Evolutionary conservation across 2,113 vertebrate species (phyloP), one percentile per base, ranked within the genome.

Genomic region (Atherinomorus stipes): DNA sequence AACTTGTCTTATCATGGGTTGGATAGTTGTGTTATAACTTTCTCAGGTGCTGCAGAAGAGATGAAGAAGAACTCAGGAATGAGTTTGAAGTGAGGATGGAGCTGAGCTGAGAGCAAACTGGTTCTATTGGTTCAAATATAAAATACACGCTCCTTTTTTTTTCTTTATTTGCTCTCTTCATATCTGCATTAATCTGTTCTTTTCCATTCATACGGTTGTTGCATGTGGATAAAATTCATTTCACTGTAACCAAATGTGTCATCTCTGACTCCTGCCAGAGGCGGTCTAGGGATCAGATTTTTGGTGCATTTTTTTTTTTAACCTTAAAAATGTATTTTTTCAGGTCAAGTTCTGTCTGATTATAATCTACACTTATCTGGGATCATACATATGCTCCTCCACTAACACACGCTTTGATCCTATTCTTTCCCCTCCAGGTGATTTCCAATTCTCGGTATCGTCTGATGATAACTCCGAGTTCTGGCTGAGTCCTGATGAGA

Each of bases 401-500:
- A 37, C 67, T 69, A 45, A 62, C 40, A 44, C 56, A 63, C 19
- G 8, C 64, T 76, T 68, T 83, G 45, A 73, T 90, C 40, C 40
- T 83, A 31, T 83, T 71, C 72, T 38, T 50, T 16, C 15, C 52
- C 71, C 78, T 25, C 0, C 80, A 99, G 98, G 96, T 37, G 97
- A 99, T 34, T 96, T 98, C 93, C 98, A 99, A 94, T 99, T 99
- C 89, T 97, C 97, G 0, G 95, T 99, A 81, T 97, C 98, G 0
- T 99, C 98, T 0, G 98, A 99, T 25, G 98, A 99, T 93, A 99
- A 99, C 80, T 98, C 98, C 0, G 98, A 99, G 92, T 95, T 99
- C 90, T 99, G 98, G 98, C 93, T 99, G 81, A 98, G 98, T 89
- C 90, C 94, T 0, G 95, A 97, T 0, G 97, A 99, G 80, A 97